Evolutionary conservation across 2,797 vertebrate genomes (phyloP), one percentile per base, ranked within the genome.

Genomic region (Euphonia xanthogaster): DNA sequence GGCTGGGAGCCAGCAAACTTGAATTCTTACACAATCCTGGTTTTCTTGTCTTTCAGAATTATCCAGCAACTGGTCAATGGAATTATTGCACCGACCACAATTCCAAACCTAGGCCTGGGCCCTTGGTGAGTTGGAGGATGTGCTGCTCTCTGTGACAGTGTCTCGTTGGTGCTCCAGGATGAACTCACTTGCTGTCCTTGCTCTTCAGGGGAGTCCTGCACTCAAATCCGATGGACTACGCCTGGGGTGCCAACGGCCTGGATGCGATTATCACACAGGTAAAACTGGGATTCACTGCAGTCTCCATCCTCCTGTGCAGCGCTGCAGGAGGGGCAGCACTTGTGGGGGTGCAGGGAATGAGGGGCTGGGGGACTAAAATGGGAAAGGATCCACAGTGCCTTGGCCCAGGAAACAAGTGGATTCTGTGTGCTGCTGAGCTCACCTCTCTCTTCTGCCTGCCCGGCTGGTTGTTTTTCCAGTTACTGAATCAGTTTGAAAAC

Each of bases 401-500:
- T 30, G 31, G 17, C 8, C 77, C 55, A 39, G 11, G 35, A 80
- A 65, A 47, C 0, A 3, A 35, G 12, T 17, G 12, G 51, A 15
- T 70, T 40, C 40, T 30, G 12, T 4, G 50, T 53, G 18, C 74
- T 86, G 88, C 67, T 79, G 83, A 81, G 80, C 90, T 92, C 67
- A 76, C 57, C 6, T 50, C 80, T 50, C 28, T 63, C 60, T 61
- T 73, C 67, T 72, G 90, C 77, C 45, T 70, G 84, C 51, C 67
- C 24, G 81, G 42, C 81, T 17, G 79, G 18, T 94, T 97, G 84
- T 96, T 84, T 88, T 97, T 95, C 28, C 94, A 99, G 99, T 98
- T 99, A 96, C 98, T 99, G 97, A 99, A 99, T 98, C 99, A 99
- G 97, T 99, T 99, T 98, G 99, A 99, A 98, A 99, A 99, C 97